These are phyloP conservation scores for Zeuzera pyrina DNA, from an alignment of 2,888 invertebrate genomes.

Conservation along the genomic window DNA sequence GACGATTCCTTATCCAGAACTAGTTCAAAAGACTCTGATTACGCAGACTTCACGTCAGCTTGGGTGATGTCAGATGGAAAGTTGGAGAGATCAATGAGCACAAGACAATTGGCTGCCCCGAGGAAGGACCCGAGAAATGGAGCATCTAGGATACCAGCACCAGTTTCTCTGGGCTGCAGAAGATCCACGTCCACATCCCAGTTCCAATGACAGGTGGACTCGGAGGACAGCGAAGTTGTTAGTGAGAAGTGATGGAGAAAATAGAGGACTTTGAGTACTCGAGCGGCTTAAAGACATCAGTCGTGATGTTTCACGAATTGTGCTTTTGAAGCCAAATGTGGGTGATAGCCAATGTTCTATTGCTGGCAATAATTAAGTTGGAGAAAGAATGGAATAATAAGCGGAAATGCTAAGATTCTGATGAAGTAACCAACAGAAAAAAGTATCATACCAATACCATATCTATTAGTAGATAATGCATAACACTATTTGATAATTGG, in stretches of 20 bases:
- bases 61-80: slow-evolving; percentile 83
- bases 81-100: slow-evolving; percentile 73
- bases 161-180: slow-evolving; percentile 56
- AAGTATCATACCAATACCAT: too few species aligned
- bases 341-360: slow-evolving; percentile 20
- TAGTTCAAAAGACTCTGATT: slow-evolving; percentile 72
- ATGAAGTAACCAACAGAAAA: too few species aligned
- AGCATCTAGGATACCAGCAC: slow-evolving; percentile 59
- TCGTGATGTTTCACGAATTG: background rate
- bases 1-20: slow-evolving; percentile 62
- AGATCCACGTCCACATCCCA: slow-evolving; percentile 61
- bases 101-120: slow-evolving; percentile 59
- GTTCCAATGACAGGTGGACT: slow-evolving; percentile 49
- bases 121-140: slow-evolving; percentile 60
- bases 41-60: slow-evolving; percentile 79
- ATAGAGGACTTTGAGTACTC: background rate
- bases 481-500: too few species aligned
- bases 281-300: background rate
- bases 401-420: too few species aligned
- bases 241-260: slow-evolving; percentile 18
- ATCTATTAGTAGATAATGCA: too few species aligned
- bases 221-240: slow-evolving; percentile 23
- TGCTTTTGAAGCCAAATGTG: too few species aligned
- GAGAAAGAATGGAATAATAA: too few species aligned
- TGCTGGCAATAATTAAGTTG: slow-evolving; percentile 19